Base-by-base conservation (phyloP, 37 sponge, comb jelly and placozoan species). In the Mnemiopsis leidyi region DNA sequence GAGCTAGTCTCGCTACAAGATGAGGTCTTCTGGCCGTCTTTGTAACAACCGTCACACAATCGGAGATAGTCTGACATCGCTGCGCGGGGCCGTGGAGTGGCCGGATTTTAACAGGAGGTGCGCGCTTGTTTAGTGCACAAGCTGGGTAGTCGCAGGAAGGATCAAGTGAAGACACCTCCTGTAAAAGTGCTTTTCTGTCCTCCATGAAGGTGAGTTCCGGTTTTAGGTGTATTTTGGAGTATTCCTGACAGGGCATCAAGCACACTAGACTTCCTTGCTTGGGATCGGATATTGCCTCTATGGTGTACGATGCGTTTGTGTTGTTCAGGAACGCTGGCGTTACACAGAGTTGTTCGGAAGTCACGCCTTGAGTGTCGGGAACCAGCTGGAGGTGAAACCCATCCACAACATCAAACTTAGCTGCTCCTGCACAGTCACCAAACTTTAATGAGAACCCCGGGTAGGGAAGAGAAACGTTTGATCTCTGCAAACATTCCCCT, bases 11-110 rank as follows among this genome's bases (percentile, higher is more conserved):
- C 36, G 32, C 0, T 0, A 77, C 79, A 33, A 77, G 35, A 34
- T 34, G 79, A 32, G 35, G 79, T 77, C 79, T 77, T 32, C 79
- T 28, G 36, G 35, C 36, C 9, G 79, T 77, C 18, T 77, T 77
- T 33, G 79, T 77, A 20, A 77, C 79, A 9, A 77, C 35, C 5
- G 79, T 77, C 21, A 77, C 79, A 77, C 79, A 77, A 33, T 77
- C 36, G 9, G 79, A 32, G 9, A 34, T 2, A 77, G 30, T 77
- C 20, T 26, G 16, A 18, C 79, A 77, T 36, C 36, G 30, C 33
- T 77, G 61, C 9, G 9, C 9, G 13, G 61, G 61, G n/a, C n/a
- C n/a, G n/a, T n/a, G n/a, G n/a, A n/a, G n/a, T 18, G 61, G 61
- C 5, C 5, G 61, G 9, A 48, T 5, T 13, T 5, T 48, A 13